Base-by-base conservation (phyloP, 1,140 invertebrate genomes). In the Steinernema feltiae region DNA sequence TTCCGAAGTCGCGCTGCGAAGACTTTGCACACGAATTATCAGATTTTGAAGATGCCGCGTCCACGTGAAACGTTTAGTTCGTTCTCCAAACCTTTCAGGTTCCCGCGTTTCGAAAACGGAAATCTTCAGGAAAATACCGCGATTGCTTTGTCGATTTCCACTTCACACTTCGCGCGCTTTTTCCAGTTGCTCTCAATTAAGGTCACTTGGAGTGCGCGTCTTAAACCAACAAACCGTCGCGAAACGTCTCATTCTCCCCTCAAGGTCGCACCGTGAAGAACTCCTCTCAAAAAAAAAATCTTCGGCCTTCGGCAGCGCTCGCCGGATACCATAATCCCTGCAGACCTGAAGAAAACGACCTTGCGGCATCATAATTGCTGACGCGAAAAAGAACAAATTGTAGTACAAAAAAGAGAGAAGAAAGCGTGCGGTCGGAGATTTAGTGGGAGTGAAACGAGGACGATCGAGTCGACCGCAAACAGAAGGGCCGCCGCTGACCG, bases 201-300 rank as follows among this genome's bases (percentile, higher is more conserved):
- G 53, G 53, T 63, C 53, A 27, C 53, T 63, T 27, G 12, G 24
- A 63, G 53, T 63, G 53, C 53, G 53, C 53, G 35, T 7, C 53
- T 27, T n/a, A 63, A 63, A 63, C 53, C 12, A 63, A 63, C 53
- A 63, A 63, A 63, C 53, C 53, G 53, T 63, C 53, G 24, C 53
- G 53, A 63, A 63, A 63, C 53, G 24, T 63, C 24, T 27, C 12
- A 12, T 63, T 18, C 18, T 63, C 53, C 53, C 3, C 24, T 21
- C 53, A 63, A 63, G 53, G 53, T 63, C 53, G 53, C 53, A 21
- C 53, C n/a, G n/a, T n/a, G n/a, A n/a, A n/a, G n/a, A n/a, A 21
- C 24, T 63, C 24, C 53, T 63, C 53, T 3, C 15, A 3, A 7
- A 63, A 46, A 46, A 46, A 63, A 63, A 15, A 27, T 27, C 53